Conservation (phyloP, 1,140 invertebrate species). For the Lasioglossum baleicum region DNA sequence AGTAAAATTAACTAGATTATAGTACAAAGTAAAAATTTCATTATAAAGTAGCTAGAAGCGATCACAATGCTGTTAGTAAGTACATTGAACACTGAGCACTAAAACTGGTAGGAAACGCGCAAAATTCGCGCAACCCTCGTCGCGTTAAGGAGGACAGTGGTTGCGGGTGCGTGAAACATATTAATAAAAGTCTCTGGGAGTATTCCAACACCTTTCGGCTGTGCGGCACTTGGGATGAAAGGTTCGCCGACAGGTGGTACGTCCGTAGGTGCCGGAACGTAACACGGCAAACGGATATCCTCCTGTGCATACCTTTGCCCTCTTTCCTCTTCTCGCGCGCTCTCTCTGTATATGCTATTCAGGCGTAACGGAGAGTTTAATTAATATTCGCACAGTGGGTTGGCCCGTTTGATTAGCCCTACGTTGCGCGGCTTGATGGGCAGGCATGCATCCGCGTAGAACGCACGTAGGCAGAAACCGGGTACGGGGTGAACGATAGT, state of each 20-base stretch:
- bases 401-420: constrained; percentile 75
- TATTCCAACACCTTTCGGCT: not conserved
- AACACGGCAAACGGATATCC: constrained; percentile 41
- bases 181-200: not conserved
- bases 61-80: too few species aligned
- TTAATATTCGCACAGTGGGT: constrained; percentile 75
- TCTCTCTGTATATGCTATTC: constrained; percentile 64
- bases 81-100: too few species aligned
- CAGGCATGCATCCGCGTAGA: constrained; percentile 71
- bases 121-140: too few species aligned
- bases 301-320: constrained; percentile 31
- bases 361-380: constrained; percentile 74
- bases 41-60: too few species aligned
- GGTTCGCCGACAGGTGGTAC: constrained; percentile 29
- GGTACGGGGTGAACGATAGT: constrained; percentile 20
- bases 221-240: not conserved
- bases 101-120: too few species aligned
- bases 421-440: constrained; percentile 71
- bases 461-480: constrained; percentile 48
- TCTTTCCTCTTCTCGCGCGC: constrained; percentile 47
- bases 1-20: too few species aligned
- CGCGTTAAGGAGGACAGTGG: too few species aligned
- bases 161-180: not conserved
- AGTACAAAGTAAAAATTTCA: too few species aligned
- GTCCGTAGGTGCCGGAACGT: constrained; percentile 29